Percentiles rank a stretch among this genome's conserved stretches.
Evolutionary conservation across 2,113 vertebrate species (phyloP).

Genomic region (Dipodomys merriami): DNA sequence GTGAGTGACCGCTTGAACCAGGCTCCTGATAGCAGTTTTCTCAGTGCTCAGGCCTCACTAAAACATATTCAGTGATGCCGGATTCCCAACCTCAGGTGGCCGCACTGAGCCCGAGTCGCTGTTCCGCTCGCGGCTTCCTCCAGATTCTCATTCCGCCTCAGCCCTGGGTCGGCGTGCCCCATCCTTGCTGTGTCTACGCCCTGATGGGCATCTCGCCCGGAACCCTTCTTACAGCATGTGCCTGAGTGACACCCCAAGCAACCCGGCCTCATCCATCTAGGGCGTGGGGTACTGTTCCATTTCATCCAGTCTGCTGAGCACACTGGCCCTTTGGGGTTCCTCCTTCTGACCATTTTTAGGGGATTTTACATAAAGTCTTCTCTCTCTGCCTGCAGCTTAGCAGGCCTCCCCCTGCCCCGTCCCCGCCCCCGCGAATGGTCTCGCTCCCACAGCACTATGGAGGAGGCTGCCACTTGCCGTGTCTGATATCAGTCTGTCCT

Average conservation of each 20-base stretch:
- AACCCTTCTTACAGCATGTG: neutral
- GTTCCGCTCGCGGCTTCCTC: neutral
- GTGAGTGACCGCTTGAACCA: too few relatives aligned
- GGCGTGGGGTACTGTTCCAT: neutral
- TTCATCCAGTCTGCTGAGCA: neutral
- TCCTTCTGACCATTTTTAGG: neutral
- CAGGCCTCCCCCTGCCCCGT: neutral
- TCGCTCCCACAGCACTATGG: neutral
- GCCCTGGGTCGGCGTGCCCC: neutral
- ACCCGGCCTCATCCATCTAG: accelerated
- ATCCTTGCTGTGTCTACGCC: neutral
- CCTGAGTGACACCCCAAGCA: accelerated
- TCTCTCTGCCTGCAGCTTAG: neutral
- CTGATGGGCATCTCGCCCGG: neutral
- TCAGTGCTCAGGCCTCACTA: neutral
- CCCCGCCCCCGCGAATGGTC: neutral
- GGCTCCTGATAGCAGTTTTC: neutral
- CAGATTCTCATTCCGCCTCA: neutral
- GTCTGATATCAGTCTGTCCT: too few relatives aligned
- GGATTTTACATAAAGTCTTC: neutral
- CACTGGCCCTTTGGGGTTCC: neutral
- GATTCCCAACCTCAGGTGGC: neutral
- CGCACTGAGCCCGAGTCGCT: neutral
- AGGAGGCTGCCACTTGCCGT: neutral
- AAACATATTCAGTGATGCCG: too few relatives aligned